These are phyloP conservation scores for Cottoperca gobio DNA, from an alignment of 2,797 vertebrate genomes.

Conservation along the genomic window DNA sequence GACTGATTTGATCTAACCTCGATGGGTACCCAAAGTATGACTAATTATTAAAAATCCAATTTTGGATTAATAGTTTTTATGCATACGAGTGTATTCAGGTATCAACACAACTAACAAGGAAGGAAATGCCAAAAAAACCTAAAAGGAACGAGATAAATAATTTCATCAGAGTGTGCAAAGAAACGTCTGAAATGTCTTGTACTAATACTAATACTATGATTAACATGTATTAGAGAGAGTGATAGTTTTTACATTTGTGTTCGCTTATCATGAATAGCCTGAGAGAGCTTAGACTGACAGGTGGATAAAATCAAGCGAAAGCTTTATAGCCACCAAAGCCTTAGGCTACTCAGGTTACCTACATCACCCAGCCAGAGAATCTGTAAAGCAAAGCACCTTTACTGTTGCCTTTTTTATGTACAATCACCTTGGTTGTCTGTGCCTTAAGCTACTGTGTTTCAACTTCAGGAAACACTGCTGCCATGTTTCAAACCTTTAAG, in stretches of 20 bases:
- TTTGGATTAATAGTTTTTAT: not conserved
- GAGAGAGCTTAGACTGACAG: slow-evolving; percentile 29
- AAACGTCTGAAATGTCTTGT: not conserved
- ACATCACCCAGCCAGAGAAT: slow-evolving; percentile 66
- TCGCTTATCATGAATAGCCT: slow-evolving; percentile 24
- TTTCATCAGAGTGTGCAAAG: not conserved
- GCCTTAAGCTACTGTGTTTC: slow-evolving; percentile 82
- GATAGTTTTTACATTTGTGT: not conserved
- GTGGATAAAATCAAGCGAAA: slow-evolving; percentile 53
- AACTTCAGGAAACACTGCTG: slow-evolving; percentile 76
- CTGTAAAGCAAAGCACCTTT: slow-evolving; percentile 67
- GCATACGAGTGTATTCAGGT: not conserved
- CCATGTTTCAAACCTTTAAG: slow-evolving; percentile 78
- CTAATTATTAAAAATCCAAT: slow-evolving; percentile 5
- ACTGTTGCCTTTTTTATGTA: slow-evolving; percentile 70
- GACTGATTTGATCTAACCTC: slow-evolving; percentile 25
- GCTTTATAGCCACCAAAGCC: slow-evolving; percentile 59
- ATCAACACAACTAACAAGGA: not conserved
- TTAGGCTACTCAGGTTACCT: slow-evolving; percentile 50
- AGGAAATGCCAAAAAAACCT: not conserved
- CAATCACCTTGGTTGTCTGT: slow-evolving; percentile 60
- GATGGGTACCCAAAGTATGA: not conserved
- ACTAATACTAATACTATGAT: not conserved
- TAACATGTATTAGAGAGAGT: not conserved
- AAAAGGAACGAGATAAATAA: too few species aligned